phyloP scores from a whole-genome alignment of 2,797 vertebrate species.

The Prunella strophiata region DNA sequence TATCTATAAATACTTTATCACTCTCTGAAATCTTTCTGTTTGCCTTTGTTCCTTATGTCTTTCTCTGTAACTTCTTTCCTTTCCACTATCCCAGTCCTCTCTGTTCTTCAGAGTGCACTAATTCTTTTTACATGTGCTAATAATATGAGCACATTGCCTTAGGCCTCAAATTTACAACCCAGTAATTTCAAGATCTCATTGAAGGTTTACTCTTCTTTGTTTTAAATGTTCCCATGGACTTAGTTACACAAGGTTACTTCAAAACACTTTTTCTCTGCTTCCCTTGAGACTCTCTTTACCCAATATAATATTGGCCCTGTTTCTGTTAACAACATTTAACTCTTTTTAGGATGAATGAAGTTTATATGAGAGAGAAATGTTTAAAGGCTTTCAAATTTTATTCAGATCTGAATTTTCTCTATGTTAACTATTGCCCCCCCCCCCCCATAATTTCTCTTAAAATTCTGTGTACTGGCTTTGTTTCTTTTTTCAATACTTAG shows the following conservation, averaged over 20 bases:
- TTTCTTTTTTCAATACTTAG: not conserved
- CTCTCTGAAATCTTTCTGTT: constrained; percentile 47
- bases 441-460: not conserved
- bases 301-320: not conserved
- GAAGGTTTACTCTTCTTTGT: constrained; percentile 52
- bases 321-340: constrained; percentile 6
- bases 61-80: constrained; percentile 17
- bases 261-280: constrained; percentile 11
- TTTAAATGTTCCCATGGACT: constrained; percentile 60
- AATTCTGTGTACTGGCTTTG: not conserved
- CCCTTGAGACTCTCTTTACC: constrained; percentile 8
- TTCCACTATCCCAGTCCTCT: not conserved
- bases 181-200: constrained; percentile 49
- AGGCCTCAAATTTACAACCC: constrained; percentile 58
- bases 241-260: constrained; percentile 23
- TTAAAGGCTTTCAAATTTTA: not conserved
- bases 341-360: not conserved
- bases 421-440: not conserved
- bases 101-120: constrained; percentile 28
- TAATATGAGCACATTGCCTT: constrained; percentile 33
- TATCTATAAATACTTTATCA: constrained; percentile 57
- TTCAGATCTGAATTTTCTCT: not conserved
- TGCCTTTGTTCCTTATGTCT: constrained; percentile 48
- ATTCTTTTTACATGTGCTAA: constrained; percentile 65
- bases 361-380: not conserved